Evolutionary conservation across 2,888 invertebrate genomes (phyloP).

Genomic region (Bhutanitis thaidina): DNA sequence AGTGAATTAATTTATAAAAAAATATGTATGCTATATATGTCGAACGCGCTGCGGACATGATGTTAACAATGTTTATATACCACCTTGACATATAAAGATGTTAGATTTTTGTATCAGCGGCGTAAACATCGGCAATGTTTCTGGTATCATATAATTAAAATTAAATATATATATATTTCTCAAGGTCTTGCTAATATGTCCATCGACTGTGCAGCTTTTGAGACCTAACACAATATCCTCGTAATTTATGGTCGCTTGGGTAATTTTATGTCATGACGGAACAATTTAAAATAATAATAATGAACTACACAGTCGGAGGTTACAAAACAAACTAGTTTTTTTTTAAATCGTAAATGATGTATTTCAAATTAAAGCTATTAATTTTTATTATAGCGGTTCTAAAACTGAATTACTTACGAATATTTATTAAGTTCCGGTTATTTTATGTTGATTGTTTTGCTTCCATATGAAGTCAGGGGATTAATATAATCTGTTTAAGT

Average conservation of each 20-base stretch:
- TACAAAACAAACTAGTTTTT: too few species aligned
- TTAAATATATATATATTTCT: not conserved
- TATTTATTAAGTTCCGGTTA: too few species aligned
- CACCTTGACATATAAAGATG: constrained; percentile 13
- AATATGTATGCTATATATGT: not conserved
- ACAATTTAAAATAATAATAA: too few species aligned
- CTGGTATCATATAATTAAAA: constrained; percentile 8
- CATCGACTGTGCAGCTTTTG: not conserved
- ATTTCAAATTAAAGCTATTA: too few species aligned
- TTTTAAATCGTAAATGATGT: too few species aligned
- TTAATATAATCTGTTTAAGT: too few species aligned
- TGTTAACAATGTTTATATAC: not conserved
- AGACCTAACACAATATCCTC: not conserved
- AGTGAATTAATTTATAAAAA: not conserved
- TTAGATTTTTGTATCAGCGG: not conserved
- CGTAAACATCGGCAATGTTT: not conserved
- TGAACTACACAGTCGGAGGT: too few species aligned
- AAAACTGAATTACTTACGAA: too few species aligned
- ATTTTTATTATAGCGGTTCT: too few species aligned
- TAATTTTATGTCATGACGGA: not conserved
- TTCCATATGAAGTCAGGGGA: too few species aligned
- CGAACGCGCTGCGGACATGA: not conserved
- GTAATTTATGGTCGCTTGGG: not conserved
- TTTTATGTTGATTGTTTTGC: too few species aligned
- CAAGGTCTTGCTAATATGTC: not conserved